phyloP scores from a whole-genome alignment of 2,797 vertebrate genomes.

The Onychomys leucogaster region DNA sequence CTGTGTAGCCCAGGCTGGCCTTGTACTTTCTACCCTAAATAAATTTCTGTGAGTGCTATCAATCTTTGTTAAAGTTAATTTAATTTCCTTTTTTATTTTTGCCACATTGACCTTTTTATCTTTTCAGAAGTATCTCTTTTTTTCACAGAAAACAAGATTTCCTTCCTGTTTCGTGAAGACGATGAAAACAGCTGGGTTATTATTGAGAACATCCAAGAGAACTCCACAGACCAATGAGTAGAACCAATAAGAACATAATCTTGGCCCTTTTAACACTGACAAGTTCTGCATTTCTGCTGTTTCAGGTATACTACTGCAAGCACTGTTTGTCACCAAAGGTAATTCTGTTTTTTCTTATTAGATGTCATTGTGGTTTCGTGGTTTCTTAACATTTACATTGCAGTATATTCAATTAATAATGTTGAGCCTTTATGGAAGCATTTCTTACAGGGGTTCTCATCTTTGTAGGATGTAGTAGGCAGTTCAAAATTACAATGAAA shows the following conservation, averaged over 20 bases:
- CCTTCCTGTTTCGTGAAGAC: conserved; percentile 62
- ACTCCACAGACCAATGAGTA: conserved; percentile 91
- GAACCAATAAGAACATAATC: conserved; percentile 93
- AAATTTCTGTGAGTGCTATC: not conserved
- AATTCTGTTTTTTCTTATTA: conserved; percentile 52
- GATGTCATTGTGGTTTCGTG: not conserved
- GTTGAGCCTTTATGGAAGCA: not conserved
- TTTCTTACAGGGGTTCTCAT: conserved; percentile 20
- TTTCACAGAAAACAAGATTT: conserved; percentile 65
- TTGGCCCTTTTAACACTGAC: conserved; percentile 91
- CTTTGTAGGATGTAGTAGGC: not conserved
- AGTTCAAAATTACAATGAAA: conserved; percentile 41
- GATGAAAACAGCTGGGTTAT: conserved; percentile 80
- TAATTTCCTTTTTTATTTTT: conserved; percentile 20
- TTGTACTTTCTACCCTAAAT: not conserved
- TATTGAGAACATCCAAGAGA: conserved; percentile 50
- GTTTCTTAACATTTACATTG: conserved; percentile 50
- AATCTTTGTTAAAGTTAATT: conserved; percentile 35
- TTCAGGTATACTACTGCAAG: conserved; percentile 95
- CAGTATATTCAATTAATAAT: not conserved
- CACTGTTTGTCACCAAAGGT: conserved; percentile 92
- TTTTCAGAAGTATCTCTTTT: conserved; percentile 60
- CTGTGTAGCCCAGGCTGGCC: not conserved
- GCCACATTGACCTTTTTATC: not conserved
- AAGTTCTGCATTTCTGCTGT: conserved; percentile 94